Percentiles rank a stretch among this genome's conserved stretches.
Conservation (phyloP, 2,888 invertebrate genomes). For the Gymnocheta viridis region DNA sequence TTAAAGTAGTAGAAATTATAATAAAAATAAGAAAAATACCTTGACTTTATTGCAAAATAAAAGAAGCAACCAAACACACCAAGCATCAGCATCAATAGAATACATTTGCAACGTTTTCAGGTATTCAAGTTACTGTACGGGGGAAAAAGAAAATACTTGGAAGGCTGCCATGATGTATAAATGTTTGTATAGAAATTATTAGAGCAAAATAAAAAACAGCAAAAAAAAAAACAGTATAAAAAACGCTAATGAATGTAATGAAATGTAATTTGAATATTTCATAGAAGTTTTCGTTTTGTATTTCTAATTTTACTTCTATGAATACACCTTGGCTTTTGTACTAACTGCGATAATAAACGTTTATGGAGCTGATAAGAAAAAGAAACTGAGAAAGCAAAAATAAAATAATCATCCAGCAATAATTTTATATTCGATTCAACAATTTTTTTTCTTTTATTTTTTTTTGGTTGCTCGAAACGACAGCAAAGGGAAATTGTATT, state of each 20-base stretch:
- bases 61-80: not conserved
- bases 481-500: conserved; percentile 29
- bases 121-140: conserved; percentile 2
- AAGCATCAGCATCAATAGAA: conserved; percentile 2
- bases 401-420: conserved; percentile 8
- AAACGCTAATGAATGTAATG: conserved; percentile 66
- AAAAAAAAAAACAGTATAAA: conserved; percentile 15
- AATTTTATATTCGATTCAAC: conserved; percentile 41
- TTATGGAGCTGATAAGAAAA: conserved; percentile 47
- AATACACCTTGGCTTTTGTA: conserved; percentile 6
- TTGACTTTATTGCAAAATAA: not conserved
- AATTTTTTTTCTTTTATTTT: conserved; percentile 10
- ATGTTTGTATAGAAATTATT: conserved; percentile 25
- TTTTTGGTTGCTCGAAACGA: not conserved
- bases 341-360: conserved; percentile 51
- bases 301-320: not conserved
- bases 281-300: not conserved
- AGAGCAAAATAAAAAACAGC: too few species aligned
- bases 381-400: conserved; percentile 11
- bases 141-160: conserved; percentile 3
- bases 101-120: conserved; percentile 4
- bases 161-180: not conserved
- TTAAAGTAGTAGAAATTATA: conserved; percentile 62
- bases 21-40: conserved; percentile 36
- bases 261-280: conserved; percentile 64